Evolutionary conservation across 2,888 invertebrate genomes (phyloP).

Genomic region (Glyphotaelius pellucidus): DNA sequence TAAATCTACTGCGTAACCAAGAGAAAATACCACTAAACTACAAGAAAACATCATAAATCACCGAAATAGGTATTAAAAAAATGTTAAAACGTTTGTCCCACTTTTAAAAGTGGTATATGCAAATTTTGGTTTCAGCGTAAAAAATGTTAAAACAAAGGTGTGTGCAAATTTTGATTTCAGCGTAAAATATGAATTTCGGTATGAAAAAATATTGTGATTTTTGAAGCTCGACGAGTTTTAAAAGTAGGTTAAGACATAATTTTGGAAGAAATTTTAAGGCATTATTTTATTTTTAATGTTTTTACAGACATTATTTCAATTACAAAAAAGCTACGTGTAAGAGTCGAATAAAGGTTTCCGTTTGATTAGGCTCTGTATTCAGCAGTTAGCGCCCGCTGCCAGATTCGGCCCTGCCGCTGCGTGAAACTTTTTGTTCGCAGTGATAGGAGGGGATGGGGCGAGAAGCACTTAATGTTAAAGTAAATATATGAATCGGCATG

Average conservation of each 20-base stretch:
- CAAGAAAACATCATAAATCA: neutral
- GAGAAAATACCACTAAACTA: neutral
- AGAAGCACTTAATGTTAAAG: slow-evolving; percentile 63
- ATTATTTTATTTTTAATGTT: too few relatives aligned
- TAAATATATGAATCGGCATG: slow-evolving; percentile 65
- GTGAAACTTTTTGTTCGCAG: slow-evolving; percentile 36
- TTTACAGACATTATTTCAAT: neutral
- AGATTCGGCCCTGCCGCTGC: slow-evolving; percentile 2
- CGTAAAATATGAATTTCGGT: too few relatives aligned
- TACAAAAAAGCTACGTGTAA: neutral
- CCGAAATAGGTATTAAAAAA: too few relatives aligned
- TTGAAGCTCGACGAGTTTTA: too few relatives aligned
- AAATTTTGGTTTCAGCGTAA: too few relatives aligned
- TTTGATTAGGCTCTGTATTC: neutral
- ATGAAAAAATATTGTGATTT: too few relatives aligned
- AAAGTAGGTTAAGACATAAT: too few relatives aligned
- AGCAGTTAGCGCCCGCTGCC: neutral
- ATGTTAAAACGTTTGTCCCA: too few relatives aligned
- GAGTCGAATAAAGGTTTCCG: neutral
- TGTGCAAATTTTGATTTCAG: too few relatives aligned
- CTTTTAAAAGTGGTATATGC: too few relatives aligned
- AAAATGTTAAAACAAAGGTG: too few relatives aligned
- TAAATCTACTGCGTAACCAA: neutral
- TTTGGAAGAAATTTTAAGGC: too few relatives aligned
- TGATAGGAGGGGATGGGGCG: slow-evolving; percentile 40